phyloP scores from a whole-genome alignment of 2,888 invertebrate species.

The Melanargia galathea region DNA sequence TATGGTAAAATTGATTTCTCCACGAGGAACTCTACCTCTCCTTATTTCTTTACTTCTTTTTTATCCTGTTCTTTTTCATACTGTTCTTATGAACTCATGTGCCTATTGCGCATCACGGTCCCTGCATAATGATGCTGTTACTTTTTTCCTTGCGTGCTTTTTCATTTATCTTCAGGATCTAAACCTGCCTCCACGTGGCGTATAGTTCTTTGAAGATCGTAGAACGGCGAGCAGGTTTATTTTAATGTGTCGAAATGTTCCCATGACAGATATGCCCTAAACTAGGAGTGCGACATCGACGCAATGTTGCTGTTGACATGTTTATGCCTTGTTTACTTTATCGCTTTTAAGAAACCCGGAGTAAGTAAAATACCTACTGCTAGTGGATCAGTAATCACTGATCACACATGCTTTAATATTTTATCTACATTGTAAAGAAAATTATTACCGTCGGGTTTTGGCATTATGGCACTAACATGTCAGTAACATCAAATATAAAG shows the following conservation, averaged over 20 bases:
- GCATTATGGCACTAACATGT: too few relatives aligned
- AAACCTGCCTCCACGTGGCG: not conserved
- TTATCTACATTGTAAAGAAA: not conserved
- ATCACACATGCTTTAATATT: not conserved
- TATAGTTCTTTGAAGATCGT: not conserved
- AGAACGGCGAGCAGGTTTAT: not conserved
- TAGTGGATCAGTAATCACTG: not conserved
- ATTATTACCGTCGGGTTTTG: too few relatives aligned
- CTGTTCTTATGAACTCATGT: not conserved
- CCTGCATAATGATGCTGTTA: too few relatives aligned
- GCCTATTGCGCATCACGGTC: not conserved
- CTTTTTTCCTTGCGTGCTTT: too few relatives aligned
- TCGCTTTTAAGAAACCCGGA: not conserved
- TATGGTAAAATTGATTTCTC: too few relatives aligned
- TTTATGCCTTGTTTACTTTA: slow-evolving; percentile 22
- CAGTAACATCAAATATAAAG: not conserved
- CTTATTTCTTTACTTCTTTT: too few relatives aligned
- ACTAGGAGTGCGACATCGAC: slow-evolving; percentile 14
- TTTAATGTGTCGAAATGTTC: slow-evolving; percentile 22
- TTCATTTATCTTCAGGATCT: not conserved
- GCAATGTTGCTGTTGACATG: slow-evolving; percentile 13
- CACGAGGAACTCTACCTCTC: too few relatives aligned
- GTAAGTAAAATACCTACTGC: not conserved
- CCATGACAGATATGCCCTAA: slow-evolving; percentile 18
- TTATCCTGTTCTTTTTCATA: too few relatives aligned